Percentiles rank a stretch among this genome's conserved stretches.
Evolutionary conservation across 1,140 invertebrate species (phyloP).

Genomic region (Pseudomyrmex sp.): DNA sequence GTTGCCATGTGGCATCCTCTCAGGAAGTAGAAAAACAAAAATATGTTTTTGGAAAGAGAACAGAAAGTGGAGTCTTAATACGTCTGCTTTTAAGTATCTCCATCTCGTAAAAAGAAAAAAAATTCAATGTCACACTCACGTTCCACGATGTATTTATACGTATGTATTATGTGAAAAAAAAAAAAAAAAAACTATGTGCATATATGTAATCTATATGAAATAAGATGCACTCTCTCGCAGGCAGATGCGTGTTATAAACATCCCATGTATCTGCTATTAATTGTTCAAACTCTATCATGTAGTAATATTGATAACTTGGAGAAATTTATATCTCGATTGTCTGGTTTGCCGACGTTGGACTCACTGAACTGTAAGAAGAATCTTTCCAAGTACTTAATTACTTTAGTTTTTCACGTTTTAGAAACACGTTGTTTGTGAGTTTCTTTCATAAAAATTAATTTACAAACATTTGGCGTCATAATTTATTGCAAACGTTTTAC

Average conservation of each 20-base stretch:
- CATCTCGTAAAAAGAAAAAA: slow-evolving; percentile 1
- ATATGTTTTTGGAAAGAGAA: no score
- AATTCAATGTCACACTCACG: slow-evolving; percentile 26
- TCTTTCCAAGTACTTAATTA: slow-evolving; percentile 22
- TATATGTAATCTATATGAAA: slow-evolving; percentile 38
- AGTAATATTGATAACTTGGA: slow-evolving; percentile 11
- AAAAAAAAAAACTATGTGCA: neutral
- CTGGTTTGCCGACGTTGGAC: slow-evolving; percentile 39
- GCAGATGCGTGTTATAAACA: neutral
- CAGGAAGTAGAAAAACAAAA: slow-evolving; percentile 84
- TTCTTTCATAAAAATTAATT: slow-evolving; percentile 1
- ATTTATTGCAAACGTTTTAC: slow-evolving; percentile 4
- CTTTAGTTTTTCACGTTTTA: neutral
- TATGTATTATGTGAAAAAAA: no score
- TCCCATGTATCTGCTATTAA: slow-evolving; percentile 35
- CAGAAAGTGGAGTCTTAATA: slow-evolving; percentile 9
- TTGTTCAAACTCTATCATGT: slow-evolving; percentile 16
- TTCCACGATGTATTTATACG: slow-evolving; percentile 38
- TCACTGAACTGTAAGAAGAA: slow-evolving; percentile 52
- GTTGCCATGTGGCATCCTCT: slow-evolving; percentile 94
- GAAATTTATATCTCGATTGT: slow-evolving; percentile 48
- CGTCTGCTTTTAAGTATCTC: neutral
- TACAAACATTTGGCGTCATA: neutral
- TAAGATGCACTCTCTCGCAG: slow-evolving; percentile 24
- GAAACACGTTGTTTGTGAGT: slow-evolving; percentile 10